A percentile compares a stretch with the other conserved stretches of the same genome.
Evolutionary conservation across 1,140 invertebrate genomes (phyloP).

Genomic region (Eubasilissa regina): DNA sequence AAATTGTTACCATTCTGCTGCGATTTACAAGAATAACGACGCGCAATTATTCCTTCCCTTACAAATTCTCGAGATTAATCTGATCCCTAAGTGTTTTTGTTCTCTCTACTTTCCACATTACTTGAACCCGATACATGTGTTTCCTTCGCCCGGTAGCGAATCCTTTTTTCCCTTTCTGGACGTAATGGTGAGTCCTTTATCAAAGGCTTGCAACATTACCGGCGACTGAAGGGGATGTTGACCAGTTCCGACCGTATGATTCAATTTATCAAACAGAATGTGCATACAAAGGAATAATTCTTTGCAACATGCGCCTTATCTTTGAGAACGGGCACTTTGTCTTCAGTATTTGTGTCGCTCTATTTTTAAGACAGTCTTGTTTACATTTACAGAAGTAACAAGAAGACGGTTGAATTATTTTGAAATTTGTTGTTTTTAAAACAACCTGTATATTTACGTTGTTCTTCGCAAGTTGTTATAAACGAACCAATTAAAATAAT

Average conservation of each 20-base stretch:
- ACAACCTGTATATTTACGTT: no score
- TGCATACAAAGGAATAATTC: slow-evolving; percentile 35
- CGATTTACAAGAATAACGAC: background rate
- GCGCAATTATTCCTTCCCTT: background rate
- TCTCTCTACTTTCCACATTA: background rate
- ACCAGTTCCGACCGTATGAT: slow-evolving; percentile 23
- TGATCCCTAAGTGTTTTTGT: background rate
- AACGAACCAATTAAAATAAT: no score
- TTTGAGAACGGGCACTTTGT: background rate
- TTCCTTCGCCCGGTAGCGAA: background rate
- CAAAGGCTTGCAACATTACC: slow-evolving; percentile 33
- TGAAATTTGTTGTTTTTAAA: no score
- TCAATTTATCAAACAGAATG: slow-evolving; percentile 37
- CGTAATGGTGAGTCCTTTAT: slow-evolving; percentile 27
- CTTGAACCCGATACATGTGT: background rate
- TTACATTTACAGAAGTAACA: no score
- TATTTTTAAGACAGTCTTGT: no score
- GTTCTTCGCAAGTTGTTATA: no score
- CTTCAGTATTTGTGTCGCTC: no score
- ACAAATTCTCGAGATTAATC: slow-evolving; percentile 1
- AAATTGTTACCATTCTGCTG: background rate
- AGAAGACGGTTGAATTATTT: no score
- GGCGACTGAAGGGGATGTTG: slow-evolving; percentile 1
- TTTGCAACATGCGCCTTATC: slow-evolving; percentile 10
- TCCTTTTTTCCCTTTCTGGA: slow-evolving; percentile 3